phyloP scores from a whole-genome alignment of 2,113 vertebrate species.

The Monopterus albus region DNA sequence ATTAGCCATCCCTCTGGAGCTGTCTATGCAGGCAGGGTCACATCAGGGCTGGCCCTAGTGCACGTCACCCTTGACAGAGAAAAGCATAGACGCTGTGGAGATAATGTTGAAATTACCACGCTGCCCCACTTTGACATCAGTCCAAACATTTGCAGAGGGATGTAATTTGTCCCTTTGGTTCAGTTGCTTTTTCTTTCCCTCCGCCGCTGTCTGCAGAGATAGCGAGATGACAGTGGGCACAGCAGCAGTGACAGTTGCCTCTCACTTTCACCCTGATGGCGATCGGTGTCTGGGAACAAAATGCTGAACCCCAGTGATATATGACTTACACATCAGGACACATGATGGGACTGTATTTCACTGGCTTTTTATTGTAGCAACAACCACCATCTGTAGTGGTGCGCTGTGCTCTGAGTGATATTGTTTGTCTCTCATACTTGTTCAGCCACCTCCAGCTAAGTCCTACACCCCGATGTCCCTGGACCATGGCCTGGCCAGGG shows the following conservation, averaged over 20 bases:
- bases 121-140: slow-evolving; percentile 61
- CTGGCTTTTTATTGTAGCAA: slow-evolving; percentile 54
- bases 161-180: slow-evolving; percentile 66
- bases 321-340: slow-evolving; percentile 52
- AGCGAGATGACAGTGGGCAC: slow-evolving; percentile 43
- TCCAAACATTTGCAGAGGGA: slow-evolving; percentile 49
- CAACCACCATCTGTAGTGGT: slow-evolving; percentile 45
- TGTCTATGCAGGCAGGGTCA: slow-evolving; percentile 62
- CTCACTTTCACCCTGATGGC: slow-evolving; percentile 57
- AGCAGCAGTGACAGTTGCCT: slow-evolving; percentile 49
- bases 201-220: slow-evolving; percentile 8
- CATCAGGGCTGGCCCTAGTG: slow-evolving; percentile 47
- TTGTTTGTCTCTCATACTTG: slow-evolving; percentile 47
- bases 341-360: slow-evolving; percentile 64
- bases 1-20: slow-evolving; percentile 70
- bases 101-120: slow-evolving; percentile 68
- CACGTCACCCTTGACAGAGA: slow-evolving; percentile 61
- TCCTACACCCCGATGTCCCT: slow-evolving; percentile 34
- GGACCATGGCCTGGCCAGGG: slow-evolving; percentile 46
- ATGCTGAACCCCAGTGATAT: slow-evolving; percentile 51
- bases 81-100: slow-evolving; percentile 52
- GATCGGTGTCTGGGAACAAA: slow-evolving; percentile 43
- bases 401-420: slow-evolving; percentile 42
- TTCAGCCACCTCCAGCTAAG: slow-evolving; percentile 47
- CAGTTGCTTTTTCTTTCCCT: not conserved